A percentile compares a stretch with the other conserved stretches of the same genome.
Conservation (phyloP, 2,888 invertebrate species). For the Dryadula phaetusa region DNA sequence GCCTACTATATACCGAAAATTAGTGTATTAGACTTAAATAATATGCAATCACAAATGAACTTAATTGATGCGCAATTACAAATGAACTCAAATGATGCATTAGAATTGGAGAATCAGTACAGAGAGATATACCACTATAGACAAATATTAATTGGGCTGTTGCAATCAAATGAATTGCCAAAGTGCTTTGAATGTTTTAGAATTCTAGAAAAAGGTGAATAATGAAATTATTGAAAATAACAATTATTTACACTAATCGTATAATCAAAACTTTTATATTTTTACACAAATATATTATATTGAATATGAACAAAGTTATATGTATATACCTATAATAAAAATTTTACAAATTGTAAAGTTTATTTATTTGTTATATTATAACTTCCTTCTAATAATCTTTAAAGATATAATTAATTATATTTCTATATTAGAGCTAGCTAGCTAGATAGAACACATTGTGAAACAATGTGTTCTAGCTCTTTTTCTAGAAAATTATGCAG, state of each 20-base stretch:
- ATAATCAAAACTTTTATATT: background rate
- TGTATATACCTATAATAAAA: no score
- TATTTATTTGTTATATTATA: no score
- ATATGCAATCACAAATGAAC: constrained; percentile 53
- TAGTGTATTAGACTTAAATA: constrained; percentile 61
- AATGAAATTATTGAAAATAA: background rate
- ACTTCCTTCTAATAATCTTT: no score
- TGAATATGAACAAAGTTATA: no score
- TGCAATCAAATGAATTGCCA: constrained; percentile 9
- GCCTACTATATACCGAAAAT: constrained; percentile 63
- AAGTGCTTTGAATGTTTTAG: constrained; percentile 10
- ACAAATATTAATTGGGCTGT: background rate
- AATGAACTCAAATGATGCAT: constrained; percentile 56
- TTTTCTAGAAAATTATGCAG: no score
- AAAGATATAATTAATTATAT: no score
- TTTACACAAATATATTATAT: background rate
- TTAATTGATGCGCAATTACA: constrained; percentile 2
- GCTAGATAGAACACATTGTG: no score
- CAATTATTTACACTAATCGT: background rate
- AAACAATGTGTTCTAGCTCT: no score
- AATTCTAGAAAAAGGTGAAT: background rate
- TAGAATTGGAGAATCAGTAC: constrained; percentile 66
- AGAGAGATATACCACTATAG: constrained; percentile 52
- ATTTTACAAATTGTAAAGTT: no score
- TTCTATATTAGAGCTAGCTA: no score